Evolutionary conservation across 2,113 vertebrate species (phyloP).

Genomic region (Callaeas wilsoni): DNA sequence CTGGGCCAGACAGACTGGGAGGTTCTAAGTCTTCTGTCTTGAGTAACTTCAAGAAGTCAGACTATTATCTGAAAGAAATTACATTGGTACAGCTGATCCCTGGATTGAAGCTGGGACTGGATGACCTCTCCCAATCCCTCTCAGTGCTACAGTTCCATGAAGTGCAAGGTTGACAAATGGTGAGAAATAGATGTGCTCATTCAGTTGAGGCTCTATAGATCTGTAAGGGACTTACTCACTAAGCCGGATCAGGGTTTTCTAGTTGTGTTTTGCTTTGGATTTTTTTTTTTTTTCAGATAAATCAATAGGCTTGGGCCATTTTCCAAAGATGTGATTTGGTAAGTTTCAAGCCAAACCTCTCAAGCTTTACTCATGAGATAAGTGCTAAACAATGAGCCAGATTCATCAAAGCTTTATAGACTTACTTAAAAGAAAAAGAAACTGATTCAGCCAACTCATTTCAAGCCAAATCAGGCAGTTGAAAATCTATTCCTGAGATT

Average conservation of each 20-base stretch:
- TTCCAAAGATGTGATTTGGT: constrained; percentile 61
- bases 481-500: constrained; percentile 57
- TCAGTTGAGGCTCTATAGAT: background rate
- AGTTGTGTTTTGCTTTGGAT: background rate
- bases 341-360: constrained; percentile 65
- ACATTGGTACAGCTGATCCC: background rate
- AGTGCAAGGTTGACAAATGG: background rate
- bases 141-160: background rate
- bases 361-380: constrained; percentile 67
- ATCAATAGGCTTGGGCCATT: constrained; percentile 59
- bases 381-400: constrained; percentile 61
- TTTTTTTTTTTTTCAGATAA: background rate
- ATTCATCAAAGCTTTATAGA: constrained; percentile 62
- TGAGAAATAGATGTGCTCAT: background rate
- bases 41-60: background rate
- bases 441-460: constrained; percentile 53
- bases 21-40: background rate
- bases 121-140: background rate
- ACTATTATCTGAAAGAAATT: background rate
- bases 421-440: constrained; percentile 55
- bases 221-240: constrained; percentile 6
- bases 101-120: background rate
- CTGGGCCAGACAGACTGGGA: background rate
- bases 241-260: constrained; percentile 36
- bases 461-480: constrained; percentile 48